Conservation (phyloP, 2,888 invertebrate genomes). For the Cabera pusaria region DNA sequence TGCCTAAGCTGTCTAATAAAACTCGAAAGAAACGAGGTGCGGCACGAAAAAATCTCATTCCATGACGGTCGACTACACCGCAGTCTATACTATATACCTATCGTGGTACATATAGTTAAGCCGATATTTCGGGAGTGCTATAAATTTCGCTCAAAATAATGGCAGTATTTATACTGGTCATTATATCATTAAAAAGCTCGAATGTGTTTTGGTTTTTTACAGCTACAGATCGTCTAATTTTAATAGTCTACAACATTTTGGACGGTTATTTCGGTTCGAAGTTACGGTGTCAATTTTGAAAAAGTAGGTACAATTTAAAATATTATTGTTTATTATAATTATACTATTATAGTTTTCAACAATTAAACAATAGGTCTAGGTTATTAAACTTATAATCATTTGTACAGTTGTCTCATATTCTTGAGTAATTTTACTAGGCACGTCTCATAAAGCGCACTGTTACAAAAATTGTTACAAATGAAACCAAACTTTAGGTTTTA, state of each 20-base stretch:
- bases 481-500: too few relatives aligned
- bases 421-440: too few relatives aligned
- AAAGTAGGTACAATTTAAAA: too few relatives aligned
- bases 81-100: constrained; percentile 21
- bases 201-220: constrained; percentile 21
- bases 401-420: too few relatives aligned
- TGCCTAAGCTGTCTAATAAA: constrained; percentile 18
- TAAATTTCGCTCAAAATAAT: constrained; percentile 34
- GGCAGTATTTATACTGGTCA: constrained; percentile 34
- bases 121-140: constrained; percentile 43
- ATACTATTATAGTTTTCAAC: too few relatives aligned
- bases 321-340: too few relatives aligned
- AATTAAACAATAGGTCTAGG: too few relatives aligned
- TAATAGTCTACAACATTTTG: constrained; percentile 6
- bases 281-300: too few relatives aligned
- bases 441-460: too few relatives aligned
- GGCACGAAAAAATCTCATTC: constrained; percentile 35
- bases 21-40: constrained; percentile 34
- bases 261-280: constrained; percentile 1
- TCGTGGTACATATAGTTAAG: constrained; percentile 2
- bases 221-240: constrained; percentile 11
- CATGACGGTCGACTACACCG: constrained; percentile 21
- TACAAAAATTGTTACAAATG: too few relatives aligned
- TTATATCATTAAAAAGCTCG: constrained; percentile 37
- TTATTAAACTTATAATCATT: too few relatives aligned